Conservation (phyloP, 2,888 invertebrate genomes). For the Xylota segnis region DNA sequence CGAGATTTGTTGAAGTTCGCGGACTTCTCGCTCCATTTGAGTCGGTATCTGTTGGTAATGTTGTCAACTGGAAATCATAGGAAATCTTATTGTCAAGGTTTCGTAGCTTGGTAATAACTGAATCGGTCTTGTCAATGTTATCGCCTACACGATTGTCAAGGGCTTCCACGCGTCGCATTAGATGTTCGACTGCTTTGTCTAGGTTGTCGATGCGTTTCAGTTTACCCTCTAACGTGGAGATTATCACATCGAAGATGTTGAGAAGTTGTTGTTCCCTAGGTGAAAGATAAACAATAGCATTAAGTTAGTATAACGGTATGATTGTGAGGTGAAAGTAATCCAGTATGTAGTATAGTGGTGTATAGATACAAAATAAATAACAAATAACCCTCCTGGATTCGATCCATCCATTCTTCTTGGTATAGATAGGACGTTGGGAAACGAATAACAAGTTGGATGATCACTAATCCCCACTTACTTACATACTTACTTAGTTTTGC, state of each 20-base stretch:
- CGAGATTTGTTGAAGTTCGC: slow-evolving; percentile 85
- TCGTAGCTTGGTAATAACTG: slow-evolving; percentile 91
- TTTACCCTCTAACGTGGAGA: slow-evolving; percentile 94
- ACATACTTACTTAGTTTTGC: too few relatives aligned
- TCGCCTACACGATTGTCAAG: slow-evolving; percentile 92
- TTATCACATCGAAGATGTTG: slow-evolving; percentile 95
- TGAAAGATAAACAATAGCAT: neutral
- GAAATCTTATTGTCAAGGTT: slow-evolving; percentile 91
- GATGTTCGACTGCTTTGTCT: slow-evolving; percentile 94
- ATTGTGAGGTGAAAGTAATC: neutral
- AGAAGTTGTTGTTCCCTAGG: slow-evolving; percentile 94
- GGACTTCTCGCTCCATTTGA: slow-evolving; percentile 78
- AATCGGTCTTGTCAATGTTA: slow-evolving; percentile 93
- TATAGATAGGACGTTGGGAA: too few relatives aligned
- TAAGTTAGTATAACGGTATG: too few relatives aligned
- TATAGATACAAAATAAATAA: too few relatives aligned
- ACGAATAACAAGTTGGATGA: too few relatives aligned
- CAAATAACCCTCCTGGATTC: too few relatives aligned
- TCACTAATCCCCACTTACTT: too few relatives aligned
- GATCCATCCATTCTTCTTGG: too few relatives aligned
- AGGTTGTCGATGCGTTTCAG: slow-evolving; percentile 94
- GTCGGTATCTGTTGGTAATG: slow-evolving; percentile 81
- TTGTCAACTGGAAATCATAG: slow-evolving; percentile 85
- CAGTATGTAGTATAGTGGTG: too few relatives aligned
- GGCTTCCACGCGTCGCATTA: slow-evolving; percentile 93